Conservation (phyloP, 2,888 invertebrate species). For the Lasioglossum vierecki region DNA sequence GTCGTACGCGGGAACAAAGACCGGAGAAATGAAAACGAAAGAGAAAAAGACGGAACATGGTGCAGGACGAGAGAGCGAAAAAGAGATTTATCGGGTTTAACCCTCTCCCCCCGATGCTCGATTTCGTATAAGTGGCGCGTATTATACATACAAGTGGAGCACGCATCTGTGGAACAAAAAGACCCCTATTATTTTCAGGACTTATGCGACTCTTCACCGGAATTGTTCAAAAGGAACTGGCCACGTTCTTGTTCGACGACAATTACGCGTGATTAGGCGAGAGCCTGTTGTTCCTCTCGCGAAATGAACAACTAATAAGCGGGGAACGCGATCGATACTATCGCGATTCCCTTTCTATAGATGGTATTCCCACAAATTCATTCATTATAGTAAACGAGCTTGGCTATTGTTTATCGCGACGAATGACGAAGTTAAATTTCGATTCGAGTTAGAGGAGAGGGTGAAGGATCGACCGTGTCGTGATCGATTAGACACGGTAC, state of each 20-base stretch:
- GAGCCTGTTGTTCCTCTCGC: constrained; percentile 15
- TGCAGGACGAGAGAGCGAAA: constrained; percentile 46
- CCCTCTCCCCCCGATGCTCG: constrained; percentile 52
- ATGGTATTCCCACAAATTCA: background rate
- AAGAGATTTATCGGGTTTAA: constrained; percentile 65
- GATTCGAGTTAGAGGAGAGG: constrained; percentile 43
- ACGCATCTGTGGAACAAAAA: constrained; percentile 71
- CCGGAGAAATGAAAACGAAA: constrained; percentile 54
- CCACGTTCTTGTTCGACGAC: constrained; percentile 45
- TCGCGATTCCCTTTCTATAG: no score
- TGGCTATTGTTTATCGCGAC: background rate
- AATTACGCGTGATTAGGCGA: constrained; percentile 35
- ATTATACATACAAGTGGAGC: constrained; percentile 66
- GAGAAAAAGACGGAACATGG: constrained; percentile 49
- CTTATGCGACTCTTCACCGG: constrained; percentile 39
- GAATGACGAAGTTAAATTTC: constrained; percentile 43
- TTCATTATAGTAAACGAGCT: background rate
- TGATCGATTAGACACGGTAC: constrained; percentile 83
- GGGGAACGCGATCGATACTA: constrained; percentile 3
- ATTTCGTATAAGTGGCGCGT: constrained; percentile 61
- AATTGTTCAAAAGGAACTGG: constrained; percentile 37
- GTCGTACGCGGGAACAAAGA: constrained; percentile 75
- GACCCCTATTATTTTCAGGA: constrained; percentile 54
- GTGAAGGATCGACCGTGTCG: constrained; percentile 77
- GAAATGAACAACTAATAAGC: constrained; percentile 22